Percentiles rank a stretch among this genome's conserved stretches.
Evolutionary conservation across 2,113 vertebrate species (phyloP).

Genomic region (Meles meles): DNA sequence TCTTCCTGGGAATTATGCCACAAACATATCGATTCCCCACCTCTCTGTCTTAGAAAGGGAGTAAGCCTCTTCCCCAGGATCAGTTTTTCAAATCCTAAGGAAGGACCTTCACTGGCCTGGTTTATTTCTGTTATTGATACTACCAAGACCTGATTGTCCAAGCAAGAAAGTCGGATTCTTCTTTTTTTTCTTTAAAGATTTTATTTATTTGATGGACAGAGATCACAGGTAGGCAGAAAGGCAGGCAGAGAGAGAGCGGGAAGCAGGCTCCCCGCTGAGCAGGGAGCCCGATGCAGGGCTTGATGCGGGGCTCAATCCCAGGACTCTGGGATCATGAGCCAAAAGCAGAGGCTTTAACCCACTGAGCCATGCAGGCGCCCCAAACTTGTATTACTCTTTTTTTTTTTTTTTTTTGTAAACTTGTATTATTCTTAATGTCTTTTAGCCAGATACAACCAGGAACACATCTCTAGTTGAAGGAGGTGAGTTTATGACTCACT

Average conservation of each 20-base stretch:
- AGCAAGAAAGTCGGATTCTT: not conserved
- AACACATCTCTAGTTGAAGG: not conserved
- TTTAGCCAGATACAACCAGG: not conserved
- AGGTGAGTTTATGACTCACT: not conserved
- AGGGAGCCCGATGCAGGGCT: no score
- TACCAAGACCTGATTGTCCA: not conserved
- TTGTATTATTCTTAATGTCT: not conserved
- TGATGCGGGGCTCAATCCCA: no score
- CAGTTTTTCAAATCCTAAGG: not conserved
- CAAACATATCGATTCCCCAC: not conserved
- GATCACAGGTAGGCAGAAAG: no score
- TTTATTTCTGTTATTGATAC: not conserved
- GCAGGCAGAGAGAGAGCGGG: no score
- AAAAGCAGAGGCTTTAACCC: no score
- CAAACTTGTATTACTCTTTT: not conserved
- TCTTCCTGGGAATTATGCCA: not conserved
- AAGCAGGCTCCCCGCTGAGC: no score
- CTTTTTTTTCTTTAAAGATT: not conserved
- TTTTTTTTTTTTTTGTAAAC: no score
- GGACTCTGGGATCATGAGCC: no score
- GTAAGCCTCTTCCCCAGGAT: not conserved
- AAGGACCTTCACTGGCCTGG: not conserved
- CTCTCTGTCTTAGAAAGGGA: not conserved
- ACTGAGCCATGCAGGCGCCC: no score
- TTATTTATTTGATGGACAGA: no score